Conservation (phyloP, 92 coral and sea anemone species). For the Palythoa caribaeorum region DNA sequence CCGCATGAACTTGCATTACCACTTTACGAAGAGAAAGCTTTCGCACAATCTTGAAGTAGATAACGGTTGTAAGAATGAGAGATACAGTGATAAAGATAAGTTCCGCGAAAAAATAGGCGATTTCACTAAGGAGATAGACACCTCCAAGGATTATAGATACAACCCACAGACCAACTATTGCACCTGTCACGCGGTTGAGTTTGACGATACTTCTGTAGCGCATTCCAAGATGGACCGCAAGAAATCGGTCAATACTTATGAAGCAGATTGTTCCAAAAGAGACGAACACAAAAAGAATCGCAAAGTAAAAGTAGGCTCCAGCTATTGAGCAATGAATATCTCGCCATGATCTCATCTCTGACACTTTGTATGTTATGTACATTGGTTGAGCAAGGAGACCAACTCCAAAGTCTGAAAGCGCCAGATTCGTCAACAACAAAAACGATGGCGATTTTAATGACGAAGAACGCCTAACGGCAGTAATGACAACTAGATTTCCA, state of each 20-base stretch:
- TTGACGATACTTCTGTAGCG: conserved; percentile 31
- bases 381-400: conserved; percentile 36
- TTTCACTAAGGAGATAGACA: conserved; percentile 14
- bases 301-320: conserved; percentile 3
- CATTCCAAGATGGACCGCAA: conserved; percentile 31
- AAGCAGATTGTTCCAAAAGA: conserved; percentile 34
- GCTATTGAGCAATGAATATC: conserved; percentile 31
- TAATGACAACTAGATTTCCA: conserved; percentile 34
- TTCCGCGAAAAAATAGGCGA: conserved; percentile 18
- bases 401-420: conserved; percentile 23
- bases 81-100: conserved; percentile 29
- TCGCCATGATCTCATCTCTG: conserved; percentile 18
- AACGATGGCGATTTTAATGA: conserved; percentile 34
- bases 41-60: conserved; percentile 18
- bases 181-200: conserved; percentile 5
- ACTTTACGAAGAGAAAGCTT: conserved; percentile 18
- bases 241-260: conserved; percentile 39
- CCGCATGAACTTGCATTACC: conserved; percentile 1
- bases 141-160: conserved; percentile 11
- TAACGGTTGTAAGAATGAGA: conserved; percentile 24
- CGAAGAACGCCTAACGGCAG: conserved; percentile 20
- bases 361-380: conserved; percentile 24
- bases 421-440: conserved; percentile 25
- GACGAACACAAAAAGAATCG: conserved; percentile 27
- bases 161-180: conserved; percentile 10